Evolutionary conservation across 2,113 vertebrate species (phyloP), one percentile per base, ranked within the genome.

Genomic region (Leuciscus idus): DNA sequence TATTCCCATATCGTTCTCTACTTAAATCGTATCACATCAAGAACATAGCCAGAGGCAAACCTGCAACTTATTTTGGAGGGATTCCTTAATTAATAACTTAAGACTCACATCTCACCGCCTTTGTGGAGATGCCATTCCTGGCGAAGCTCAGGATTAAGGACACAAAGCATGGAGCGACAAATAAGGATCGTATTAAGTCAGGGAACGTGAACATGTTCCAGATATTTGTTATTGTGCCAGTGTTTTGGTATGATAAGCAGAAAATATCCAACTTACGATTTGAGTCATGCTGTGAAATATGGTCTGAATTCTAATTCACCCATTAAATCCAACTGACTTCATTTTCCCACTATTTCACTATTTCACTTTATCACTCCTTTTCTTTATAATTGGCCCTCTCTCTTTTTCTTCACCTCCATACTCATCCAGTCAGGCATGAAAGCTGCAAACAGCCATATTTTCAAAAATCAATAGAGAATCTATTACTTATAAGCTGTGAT

Each of bases 1-100:
- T 39, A n/a, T 50, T 33, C n/a, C 30, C 36, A 10, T 33, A 55
- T 19, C 19, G 15, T 50, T 83, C 28, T 81, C 3, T 9, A 17
- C 26, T 75, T 75, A 50, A 75, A 61, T n/a, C 43, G 33, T 72
- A 43, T 73, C 17, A 33, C 62, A 48, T 50, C 10, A 46, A 50
- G 62, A 21, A 55, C n/a, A 66, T 77, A 26, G 75, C 75, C 75
- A 50, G 36, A 68, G 82, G 73, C 62, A 61, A 80, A 61, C 33
- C 74, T 78, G 86, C 39, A 30, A 50, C 52, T 84, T 79, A 87
- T 84, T 84, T 84, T 21, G 62, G 26, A 62, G 55, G 39, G 64
- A 79, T 87, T 80, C 73, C 72, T 80, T 84, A 79, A 79, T 87
- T 80, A 85, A 80, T 80, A 85, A 55, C 23, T 17, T 80, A 80